Evolutionary conservation across 64 coral and sea anemone genomes (phyloP).

Genomic region (Porites australiensis): DNA sequence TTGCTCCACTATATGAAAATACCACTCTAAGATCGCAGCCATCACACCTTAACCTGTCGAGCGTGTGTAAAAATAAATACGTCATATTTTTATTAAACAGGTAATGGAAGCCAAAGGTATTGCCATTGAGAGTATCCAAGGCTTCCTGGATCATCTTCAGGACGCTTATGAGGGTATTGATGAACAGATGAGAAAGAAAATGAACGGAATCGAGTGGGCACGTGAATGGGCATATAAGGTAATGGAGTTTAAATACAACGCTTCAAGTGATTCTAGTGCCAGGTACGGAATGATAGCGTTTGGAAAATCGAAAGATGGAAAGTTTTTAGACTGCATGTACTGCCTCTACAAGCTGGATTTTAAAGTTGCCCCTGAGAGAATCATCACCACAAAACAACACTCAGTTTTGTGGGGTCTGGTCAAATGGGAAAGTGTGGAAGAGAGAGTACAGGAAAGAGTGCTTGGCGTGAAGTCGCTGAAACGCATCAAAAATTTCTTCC

Average conservation of each 20-base stretch:
- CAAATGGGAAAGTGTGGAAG: constrained; percentile 52
- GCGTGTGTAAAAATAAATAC: not conserved
- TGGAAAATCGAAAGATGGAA: constrained; percentile 65
- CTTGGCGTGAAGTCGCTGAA: constrained; percentile 68
- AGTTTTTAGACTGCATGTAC: constrained; percentile 68
- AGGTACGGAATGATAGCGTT: constrained; percentile 82
- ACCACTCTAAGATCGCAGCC: not conserved
- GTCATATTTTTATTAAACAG: constrained; percentile 1
- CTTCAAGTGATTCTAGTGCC: not conserved
- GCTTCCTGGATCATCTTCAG: constrained; percentile 60
- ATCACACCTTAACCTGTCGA: not conserved
- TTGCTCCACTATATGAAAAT: not conserved
- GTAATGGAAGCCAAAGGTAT: constrained; percentile 65
- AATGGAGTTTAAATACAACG: constrained; percentile 61
- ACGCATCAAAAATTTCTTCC: constrained; percentile 79
- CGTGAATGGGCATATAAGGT: constrained; percentile 61
- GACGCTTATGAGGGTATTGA: constrained; percentile 81
- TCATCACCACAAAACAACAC: constrained; percentile 60
- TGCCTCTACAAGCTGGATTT: constrained; percentile 81
- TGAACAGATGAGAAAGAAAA: constrained; percentile 62
- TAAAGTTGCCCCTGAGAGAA: constrained; percentile 59
- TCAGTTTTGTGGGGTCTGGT: constrained; percentile 47
- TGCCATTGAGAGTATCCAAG: constrained; percentile 11
- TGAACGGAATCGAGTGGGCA: constrained; percentile 51
- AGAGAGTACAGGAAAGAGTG: not conserved